phyloP scores from a whole-genome alignment of 2,888 invertebrate species.

The Rotaria magnacalcarata region DNA sequence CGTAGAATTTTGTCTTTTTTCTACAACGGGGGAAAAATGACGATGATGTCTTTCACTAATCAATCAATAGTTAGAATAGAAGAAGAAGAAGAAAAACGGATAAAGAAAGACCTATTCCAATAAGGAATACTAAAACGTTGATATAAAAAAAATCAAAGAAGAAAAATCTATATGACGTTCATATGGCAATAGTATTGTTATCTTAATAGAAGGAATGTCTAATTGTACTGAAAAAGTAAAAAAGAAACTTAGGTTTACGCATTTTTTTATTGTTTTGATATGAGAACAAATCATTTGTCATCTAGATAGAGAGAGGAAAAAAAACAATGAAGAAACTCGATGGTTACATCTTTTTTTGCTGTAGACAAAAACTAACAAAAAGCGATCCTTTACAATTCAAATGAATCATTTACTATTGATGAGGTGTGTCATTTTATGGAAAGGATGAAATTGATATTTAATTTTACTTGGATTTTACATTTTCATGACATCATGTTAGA shows the following conservation, averaged over 20 bases:
- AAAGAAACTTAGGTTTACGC: background rate
- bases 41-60: background rate
- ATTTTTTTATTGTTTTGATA: background rate
- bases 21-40: background rate
- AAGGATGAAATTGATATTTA: background rate
- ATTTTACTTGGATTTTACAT: background rate
- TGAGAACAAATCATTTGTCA: background rate
- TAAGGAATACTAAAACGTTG: background rate
- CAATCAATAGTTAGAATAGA: background rate
- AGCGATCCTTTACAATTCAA: background rate
- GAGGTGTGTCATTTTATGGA: background rate
- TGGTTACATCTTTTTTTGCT: too few relatives aligned
- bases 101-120: background rate
- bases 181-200: background rate
- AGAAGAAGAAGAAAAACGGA: background rate
- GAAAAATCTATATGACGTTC: background rate
- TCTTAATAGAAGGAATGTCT: background rate
- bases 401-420: background rate
- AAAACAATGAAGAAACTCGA: background rate
- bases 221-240: background rate
- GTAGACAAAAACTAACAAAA: background rate
- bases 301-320: background rate
- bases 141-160: background rate
- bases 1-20: background rate
- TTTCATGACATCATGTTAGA: background rate